A percentile compares a stretch with the other conserved stretches of the same genome.
These are phyloP conservation scores for Phengaris alcon DNA, from an alignment of 2,888 invertebrate species.

Conservation along the genomic window DNA sequence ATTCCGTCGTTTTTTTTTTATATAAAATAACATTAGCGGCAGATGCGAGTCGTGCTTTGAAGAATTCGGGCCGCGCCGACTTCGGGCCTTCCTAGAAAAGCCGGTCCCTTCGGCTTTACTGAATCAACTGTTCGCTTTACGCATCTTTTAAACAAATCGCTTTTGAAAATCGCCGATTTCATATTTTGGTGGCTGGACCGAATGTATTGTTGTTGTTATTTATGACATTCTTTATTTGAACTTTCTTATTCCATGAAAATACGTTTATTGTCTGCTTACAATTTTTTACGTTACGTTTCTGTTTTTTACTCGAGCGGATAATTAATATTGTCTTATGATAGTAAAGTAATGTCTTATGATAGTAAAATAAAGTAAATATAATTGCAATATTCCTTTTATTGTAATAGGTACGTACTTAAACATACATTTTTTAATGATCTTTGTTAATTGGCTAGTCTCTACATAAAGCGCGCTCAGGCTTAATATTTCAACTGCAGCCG, in stretches of 20 bases:
- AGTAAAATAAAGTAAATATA: too few relatives aligned
- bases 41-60: constrained; percentile 64
- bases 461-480: background rate
- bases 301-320: background rate
- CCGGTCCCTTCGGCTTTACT: constrained; percentile 46
- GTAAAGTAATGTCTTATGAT: too few relatives aligned
- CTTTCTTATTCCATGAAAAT: background rate
- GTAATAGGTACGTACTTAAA: too few relatives aligned
- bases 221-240: constrained; percentile 15
- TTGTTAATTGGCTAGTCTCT: background rate
- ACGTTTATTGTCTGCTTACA: background rate
- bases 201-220: constrained; percentile 56
- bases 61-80: constrained; percentile 55
- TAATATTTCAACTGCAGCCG: background rate
- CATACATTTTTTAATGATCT: too few relatives aligned
- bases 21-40: constrained; percentile 56
- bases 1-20: constrained; percentile 40
- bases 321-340: background rate
- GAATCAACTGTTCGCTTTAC: constrained; percentile 45
- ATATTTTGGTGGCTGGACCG: constrained; percentile 33
- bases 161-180: constrained; percentile 67
- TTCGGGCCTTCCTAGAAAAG: constrained; percentile 71
- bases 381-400: too few relatives aligned
- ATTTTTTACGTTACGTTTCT: background rate
- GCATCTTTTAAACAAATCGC: constrained; percentile 45